A percentile compares a stretch with the other conserved stretches of the same genome.
Evolutionary conservation across 2,797 vertebrate genomes (phyloP).

Genomic region (Poecilia gillii): DNA sequence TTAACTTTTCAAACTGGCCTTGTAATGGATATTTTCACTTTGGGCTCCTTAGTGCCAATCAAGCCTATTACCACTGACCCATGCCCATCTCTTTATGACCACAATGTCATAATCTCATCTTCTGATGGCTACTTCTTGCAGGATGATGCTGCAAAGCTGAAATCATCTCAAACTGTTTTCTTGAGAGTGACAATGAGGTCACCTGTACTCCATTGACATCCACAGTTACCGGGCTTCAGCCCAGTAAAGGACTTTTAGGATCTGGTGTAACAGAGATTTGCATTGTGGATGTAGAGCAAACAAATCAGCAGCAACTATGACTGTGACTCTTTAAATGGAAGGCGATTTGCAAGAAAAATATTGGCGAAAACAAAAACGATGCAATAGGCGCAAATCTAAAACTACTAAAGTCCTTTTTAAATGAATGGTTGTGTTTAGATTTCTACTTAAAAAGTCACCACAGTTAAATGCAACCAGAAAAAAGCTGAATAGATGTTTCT

Average conservation of each 20-base stretch:
- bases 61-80: not conserved
- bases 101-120: slow-evolving; percentile 14
- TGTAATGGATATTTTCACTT: not conserved
- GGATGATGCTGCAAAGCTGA: slow-evolving; percentile 19
- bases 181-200: not conserved
- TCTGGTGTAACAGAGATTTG: not conserved
- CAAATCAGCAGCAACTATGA: not conserved
- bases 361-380: not conserved
- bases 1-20: not conserved
- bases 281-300: not conserved
- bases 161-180: not conserved
- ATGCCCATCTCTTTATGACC: not conserved
- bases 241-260: not conserved
- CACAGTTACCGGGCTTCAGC: not conserved
- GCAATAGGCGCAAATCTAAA: not conserved
- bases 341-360: not conserved
- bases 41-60: not conserved
- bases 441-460: not conserved
- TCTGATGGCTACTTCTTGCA: slow-evolving; percentile 59
- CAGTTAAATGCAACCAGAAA: slow-evolving; percentile 2
- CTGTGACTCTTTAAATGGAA: not conserved
- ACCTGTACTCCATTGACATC: not conserved
- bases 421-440: not conserved
- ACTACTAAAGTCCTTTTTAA: not conserved
- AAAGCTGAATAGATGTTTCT: slow-evolving; percentile 2